Evolutionary conservation across 2,888 invertebrate genomes (phyloP), one percentile per base, ranked within the genome.

Genomic region (Podabrus alpinus): DNA sequence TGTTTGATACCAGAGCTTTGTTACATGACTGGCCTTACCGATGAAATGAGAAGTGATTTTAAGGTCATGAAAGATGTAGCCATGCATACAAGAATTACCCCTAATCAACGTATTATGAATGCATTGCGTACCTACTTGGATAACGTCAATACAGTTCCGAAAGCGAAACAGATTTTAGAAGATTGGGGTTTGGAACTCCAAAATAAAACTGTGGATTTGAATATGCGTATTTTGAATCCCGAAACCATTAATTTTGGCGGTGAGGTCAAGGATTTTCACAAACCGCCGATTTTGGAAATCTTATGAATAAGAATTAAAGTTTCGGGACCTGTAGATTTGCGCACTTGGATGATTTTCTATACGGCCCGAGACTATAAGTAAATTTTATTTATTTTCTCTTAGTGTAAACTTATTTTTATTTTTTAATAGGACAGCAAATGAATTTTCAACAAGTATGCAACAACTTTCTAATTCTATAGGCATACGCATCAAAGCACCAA

Each of bases 1-100:
- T 92, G 92, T 74, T 88, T 98, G 15, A 89, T 99, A 13, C 98
- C 98, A 0, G 98, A 98, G 86, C 88, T 98, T 10, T 96, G 96
- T 82, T 94, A 92, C 83, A 87, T 97, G 82, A 97, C 98, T 0
- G 98, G 98, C 0, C 87, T 99, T 0, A 94, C 95, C 0, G 97
- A 98, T 80, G 91, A 91, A 45, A 94, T 97, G 89, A 89, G 96
- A 1, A 88, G 88, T 15, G 95, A 99, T 88, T 94, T 94, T 84
- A 91, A 90, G 80, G 89, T 97, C 0, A 97, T 98, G 96, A 94
- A 93, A 84, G 95, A 95, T 78, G 91, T 97, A 0, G 93, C 94
- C 0, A 88, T 89, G 0, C 93, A 94, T 82, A 97, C 97, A 0
- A 89, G 95, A 75, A 91, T 97, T 11, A 91, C 92, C 0, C 98